Evolutionary conservation across 30 jellyfish, hydroid and myxozoan species (phyloP).

Genomic region (Cassiopea xamachana): DNA sequence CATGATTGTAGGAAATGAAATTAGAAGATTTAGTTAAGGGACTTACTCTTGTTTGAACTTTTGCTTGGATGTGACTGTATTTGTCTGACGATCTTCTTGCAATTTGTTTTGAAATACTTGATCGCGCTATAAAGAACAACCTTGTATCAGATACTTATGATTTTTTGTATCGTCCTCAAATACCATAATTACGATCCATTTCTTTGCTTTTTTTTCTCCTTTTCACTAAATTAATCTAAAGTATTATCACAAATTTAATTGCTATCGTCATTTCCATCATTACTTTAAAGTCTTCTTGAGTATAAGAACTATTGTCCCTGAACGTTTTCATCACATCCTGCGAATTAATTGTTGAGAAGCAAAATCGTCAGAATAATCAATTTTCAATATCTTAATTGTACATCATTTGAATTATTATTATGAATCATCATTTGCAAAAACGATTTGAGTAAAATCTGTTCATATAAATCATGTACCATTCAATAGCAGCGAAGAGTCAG

Average conservation of each 20-base stretch:
- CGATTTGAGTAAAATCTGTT: not conserved
- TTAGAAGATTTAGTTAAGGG: too few species aligned
- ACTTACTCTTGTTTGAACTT: slow-evolving; percentile 92
- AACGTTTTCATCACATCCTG: too few species aligned
- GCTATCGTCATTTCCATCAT: not conserved
- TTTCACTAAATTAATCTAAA: not conserved
- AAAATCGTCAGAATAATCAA: too few species aligned
- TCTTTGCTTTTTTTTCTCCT: not conserved
- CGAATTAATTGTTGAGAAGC: too few species aligned
- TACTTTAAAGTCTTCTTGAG: too few species aligned
- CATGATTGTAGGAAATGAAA: too few species aligned
- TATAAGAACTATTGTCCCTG: too few species aligned
- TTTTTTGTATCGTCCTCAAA: not conserved
- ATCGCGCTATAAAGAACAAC: slow-evolving; percentile 22
- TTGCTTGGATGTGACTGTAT: slow-evolving; percentile 97
- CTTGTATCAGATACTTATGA: not conserved
- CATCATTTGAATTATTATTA: too few species aligned
- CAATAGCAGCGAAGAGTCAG: not conserved
- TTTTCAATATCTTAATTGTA: too few species aligned
- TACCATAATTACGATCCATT: not conserved
- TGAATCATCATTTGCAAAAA: too few species aligned
- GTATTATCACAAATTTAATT: not conserved
- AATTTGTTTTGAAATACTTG: slow-evolving; percentile 47
- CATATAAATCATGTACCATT: slow-evolving; percentile 35
- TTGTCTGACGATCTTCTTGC: slow-evolving; percentile 56